A percentile compares a stretch with the other conserved stretches of the same genome.
Evolutionary conservation across 2,113 vertebrate genomes (phyloP).

Genomic region (Irena cyanogastra): DNA sequence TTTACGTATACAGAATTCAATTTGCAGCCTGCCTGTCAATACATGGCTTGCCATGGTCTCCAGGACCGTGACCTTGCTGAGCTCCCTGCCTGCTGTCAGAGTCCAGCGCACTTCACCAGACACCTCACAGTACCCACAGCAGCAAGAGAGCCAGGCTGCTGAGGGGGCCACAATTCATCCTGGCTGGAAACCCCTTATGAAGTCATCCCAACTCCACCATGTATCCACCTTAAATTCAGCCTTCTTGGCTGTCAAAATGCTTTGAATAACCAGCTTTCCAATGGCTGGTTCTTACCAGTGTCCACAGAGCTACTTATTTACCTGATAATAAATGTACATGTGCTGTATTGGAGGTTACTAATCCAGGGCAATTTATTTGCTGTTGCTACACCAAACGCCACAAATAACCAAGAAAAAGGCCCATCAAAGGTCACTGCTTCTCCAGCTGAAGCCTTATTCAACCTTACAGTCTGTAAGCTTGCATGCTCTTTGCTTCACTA

Average conservation of each 20-base stretch:
- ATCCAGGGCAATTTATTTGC: accelerated
- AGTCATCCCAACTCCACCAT: background rate
- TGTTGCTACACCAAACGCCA: background rate
- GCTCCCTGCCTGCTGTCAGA: background rate
- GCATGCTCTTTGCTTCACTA: background rate
- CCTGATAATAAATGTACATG: background rate
- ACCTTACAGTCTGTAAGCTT: background rate
- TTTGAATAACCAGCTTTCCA: background rate
- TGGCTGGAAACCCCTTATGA: background rate
- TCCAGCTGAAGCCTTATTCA: background rate
- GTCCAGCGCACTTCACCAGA: accelerated
- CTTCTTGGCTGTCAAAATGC: background rate
- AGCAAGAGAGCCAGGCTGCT: background rate
- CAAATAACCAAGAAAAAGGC: background rate
- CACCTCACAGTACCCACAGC: background rate
- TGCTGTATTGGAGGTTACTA: background rate
- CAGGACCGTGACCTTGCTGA: background rate
- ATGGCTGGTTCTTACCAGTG: background rate
- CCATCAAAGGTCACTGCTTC: background rate
- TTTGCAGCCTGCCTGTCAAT: background rate
- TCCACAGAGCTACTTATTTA: background rate
- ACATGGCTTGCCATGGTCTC: background rate
- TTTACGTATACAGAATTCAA: background rate
- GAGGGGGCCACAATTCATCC: background rate
- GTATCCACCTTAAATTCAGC: background rate